phyloP scores from a whole-genome alignment of 2,113 vertebrate genomes.

The Drymodes brunneopygia region DNA sequence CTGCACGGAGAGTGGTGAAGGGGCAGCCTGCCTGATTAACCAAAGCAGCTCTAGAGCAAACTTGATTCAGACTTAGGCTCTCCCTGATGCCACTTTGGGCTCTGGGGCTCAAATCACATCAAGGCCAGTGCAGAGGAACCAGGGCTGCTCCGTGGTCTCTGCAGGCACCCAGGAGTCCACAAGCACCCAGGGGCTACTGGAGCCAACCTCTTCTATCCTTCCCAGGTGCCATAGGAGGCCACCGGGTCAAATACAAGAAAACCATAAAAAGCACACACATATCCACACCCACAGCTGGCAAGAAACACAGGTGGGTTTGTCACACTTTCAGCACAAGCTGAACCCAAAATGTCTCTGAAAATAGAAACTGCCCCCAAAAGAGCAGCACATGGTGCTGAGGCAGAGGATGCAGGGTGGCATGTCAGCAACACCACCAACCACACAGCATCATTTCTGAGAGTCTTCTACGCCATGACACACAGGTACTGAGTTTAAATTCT shows the following conservation, averaged over 20 bases:
- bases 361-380: background rate
- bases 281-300: background rate
- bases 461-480: background rate
- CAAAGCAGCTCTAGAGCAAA: no score
- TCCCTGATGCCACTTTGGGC: no score
- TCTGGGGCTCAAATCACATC: no score
- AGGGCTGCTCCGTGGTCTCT: no score
- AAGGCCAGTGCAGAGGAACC: no score
- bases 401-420: background rate
- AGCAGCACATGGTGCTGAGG: background rate
- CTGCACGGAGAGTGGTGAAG: no score
- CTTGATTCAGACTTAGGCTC: no score
- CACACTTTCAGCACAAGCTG: background rate
- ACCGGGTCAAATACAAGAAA: background rate
- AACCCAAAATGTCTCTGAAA: background rate
- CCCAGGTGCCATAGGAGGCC: background rate
- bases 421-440: background rate
- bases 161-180: no score
- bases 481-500: background rate
- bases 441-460: background rate
- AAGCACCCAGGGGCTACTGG: no score
- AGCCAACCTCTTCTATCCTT: background rate
- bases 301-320: background rate
- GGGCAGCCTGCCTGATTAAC: no score
- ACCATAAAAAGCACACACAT: accelerated